phyloP scores from a whole-genome alignment of 2,888 invertebrate species.

The Lasioglossum leucozonium region DNA sequence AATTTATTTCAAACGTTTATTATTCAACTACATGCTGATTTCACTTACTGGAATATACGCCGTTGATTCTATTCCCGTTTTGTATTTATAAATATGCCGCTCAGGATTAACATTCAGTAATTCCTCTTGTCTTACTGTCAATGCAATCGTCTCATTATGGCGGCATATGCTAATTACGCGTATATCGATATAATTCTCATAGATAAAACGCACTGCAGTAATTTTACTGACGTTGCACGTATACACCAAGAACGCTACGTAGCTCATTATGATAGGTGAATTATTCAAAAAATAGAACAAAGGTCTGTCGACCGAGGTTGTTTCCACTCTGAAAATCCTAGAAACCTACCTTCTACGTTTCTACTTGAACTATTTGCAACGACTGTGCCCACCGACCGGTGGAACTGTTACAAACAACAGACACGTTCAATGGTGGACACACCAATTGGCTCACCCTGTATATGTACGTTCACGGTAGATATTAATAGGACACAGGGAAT shows the following conservation, averaged over 20 bases:
- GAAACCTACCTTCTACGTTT: background rate
- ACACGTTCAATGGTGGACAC: background rate
- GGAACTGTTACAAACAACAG: background rate
- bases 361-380: background rate
- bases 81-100: background rate
- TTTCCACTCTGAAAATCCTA: slow-evolving; percentile 1
- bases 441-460: background rate
- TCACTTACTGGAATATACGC: too few species aligned
- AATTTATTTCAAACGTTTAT: too few species aligned
- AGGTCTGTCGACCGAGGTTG: background rate
- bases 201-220: background rate
- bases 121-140: background rate
- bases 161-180: background rate
- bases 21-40: too few species aligned
- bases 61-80: too few species aligned
- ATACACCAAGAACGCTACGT: background rate
- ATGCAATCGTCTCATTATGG: background rate
- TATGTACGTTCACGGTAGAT: background rate
- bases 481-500: slow-evolving; percentile 35
- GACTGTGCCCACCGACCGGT: background rate
- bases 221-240: background rate
- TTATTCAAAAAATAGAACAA: background rate
- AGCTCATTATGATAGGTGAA: background rate
- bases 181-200: background rate
- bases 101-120: background rate